Conservation (phyloP, 2,797 vertebrate species). For the Zenarchopterus dispar region DNA sequence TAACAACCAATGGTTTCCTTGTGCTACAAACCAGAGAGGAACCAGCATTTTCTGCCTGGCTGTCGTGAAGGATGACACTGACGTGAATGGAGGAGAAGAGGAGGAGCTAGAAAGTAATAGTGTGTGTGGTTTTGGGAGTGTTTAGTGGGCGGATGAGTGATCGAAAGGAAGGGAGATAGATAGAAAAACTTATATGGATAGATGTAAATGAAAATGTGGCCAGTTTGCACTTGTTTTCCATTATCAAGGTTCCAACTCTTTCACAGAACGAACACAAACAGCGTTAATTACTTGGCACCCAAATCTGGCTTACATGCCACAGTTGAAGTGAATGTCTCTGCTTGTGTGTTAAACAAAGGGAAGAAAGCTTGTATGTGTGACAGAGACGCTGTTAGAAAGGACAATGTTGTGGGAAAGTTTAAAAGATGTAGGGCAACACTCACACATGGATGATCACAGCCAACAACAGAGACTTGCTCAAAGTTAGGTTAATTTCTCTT, state of each 20-base stretch:
- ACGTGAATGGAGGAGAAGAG: conserved; percentile 29
- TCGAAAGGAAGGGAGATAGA: conserved; percentile 14
- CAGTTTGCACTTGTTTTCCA: conserved; percentile 70
- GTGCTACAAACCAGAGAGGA: conserved; percentile 61
- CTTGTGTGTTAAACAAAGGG: conserved; percentile 50
- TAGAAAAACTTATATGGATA: conserved; percentile 42
- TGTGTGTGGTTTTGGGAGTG: conserved; percentile 11
- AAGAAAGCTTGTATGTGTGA: conserved; percentile 20
- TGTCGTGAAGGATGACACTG: conserved; percentile 40
- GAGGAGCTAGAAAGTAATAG: conserved; percentile 16
- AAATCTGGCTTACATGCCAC: conserved; percentile 44
- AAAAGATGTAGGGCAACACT: conserved; percentile 42
- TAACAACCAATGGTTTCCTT: conserved; percentile 69
- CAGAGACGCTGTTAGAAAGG: conserved; percentile 15
- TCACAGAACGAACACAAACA: conserved; percentile 70
- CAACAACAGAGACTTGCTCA: conserved; percentile 13
- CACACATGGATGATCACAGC: conserved; percentile 12
- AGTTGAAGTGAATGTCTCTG: conserved; percentile 43
- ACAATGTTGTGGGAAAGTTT: conserved; percentile 60
- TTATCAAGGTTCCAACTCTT: conserved; percentile 68
- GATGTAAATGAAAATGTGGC: conserved; percentile 47
- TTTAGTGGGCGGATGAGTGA: conserved; percentile 22
- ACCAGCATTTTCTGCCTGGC: conserved; percentile 49
- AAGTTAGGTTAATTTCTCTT: not conserved
- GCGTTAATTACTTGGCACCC: conserved; percentile 75